A percentile compares a stretch with the other conserved stretches of the same genome.
Conservation (phyloP, 30 jellyfish, hydroid and myxozoan species). For the Pseudorhiza aurosa region DNA sequence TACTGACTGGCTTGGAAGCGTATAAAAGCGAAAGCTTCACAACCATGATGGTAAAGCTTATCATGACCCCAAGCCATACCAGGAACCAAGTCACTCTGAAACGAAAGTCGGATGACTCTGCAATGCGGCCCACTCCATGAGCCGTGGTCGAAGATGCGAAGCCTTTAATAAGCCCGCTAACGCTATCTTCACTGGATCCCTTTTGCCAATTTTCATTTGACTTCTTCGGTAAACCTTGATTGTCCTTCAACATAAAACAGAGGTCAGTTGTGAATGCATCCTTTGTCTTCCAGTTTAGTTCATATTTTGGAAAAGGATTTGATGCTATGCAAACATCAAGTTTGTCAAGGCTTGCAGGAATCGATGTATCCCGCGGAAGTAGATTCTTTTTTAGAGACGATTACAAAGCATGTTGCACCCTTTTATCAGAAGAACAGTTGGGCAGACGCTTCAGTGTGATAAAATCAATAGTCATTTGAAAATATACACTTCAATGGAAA, state of each 20-base stretch:
- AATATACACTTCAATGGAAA: no score
- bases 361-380: no score
- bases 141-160: constrained; percentile 70
- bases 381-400: no score
- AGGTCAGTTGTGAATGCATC: neutral
- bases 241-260: neutral
- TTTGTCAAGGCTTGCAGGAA: neutral
- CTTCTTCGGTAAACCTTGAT: neutral
- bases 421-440: no score
- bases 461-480: no score
- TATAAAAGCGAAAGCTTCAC: constrained; percentile 24
- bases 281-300: neutral
- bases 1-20: constrained; percentile 48
- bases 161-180: neutral
- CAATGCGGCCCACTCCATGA: constrained; percentile 66
- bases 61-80: constrained; percentile 29
- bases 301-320: neutral
- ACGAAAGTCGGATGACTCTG: constrained; percentile 31
- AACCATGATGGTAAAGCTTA: constrained; percentile 19
- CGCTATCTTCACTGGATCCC: neutral
- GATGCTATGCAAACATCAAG: neutral
- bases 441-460: no score
- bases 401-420: no score
- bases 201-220: neutral
- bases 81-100: constrained; percentile 36